Base-by-base conservation (phyloP, 2,113 vertebrate genomes). In the Melanocharis versteri region DNA sequence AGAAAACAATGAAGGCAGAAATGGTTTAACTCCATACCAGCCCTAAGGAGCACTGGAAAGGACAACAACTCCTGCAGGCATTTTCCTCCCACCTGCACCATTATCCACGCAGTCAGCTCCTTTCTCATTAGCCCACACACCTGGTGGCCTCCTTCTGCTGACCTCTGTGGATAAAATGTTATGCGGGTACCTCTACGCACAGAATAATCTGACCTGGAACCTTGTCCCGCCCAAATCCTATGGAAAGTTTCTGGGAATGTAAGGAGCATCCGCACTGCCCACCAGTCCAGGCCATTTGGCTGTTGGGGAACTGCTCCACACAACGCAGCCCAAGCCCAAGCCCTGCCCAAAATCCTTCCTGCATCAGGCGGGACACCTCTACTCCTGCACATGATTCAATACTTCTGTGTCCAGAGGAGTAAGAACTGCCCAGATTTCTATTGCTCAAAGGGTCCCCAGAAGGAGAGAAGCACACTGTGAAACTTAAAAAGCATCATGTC, bases 1-100 rank as follows among this genome's bases (percentile, higher is more conserved):
- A 93, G 61, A 91, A 93, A 94, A 70, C 12, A 70, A 44, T 37
- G 20, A 86, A 90, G 64, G 56, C 68, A 96, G 69, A 87, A 86
- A 60, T 64, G 30, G 40, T 86, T 94, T 82, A 81, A 78, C 15
- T 86, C 44, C 53, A 75, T 9, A 11, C 17, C 16, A 79, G 35
- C 79, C 37, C 31, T 83, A 83, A 73, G 28, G 13, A 91, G n/a
- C 60, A 76, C 56, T 9, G 33, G 48, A 79, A 87, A 26, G 27
- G 26, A 57, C 8, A 62, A 47, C 10, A 79, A 42, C 7, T 31
- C 23, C 27, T 11, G 24, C 30, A 65, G 7, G 30, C 22, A 57
- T 40, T 45, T 50, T 76, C 33, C 60, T 92, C 48, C 33, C 24
- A 48, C 27, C 35, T 73, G 62, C 35, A n/a, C 35, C 48, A 21